Base-by-base conservation (phyloP, 2,113 vertebrate genomes). In the Dromaius novaehollandiae region DNA sequence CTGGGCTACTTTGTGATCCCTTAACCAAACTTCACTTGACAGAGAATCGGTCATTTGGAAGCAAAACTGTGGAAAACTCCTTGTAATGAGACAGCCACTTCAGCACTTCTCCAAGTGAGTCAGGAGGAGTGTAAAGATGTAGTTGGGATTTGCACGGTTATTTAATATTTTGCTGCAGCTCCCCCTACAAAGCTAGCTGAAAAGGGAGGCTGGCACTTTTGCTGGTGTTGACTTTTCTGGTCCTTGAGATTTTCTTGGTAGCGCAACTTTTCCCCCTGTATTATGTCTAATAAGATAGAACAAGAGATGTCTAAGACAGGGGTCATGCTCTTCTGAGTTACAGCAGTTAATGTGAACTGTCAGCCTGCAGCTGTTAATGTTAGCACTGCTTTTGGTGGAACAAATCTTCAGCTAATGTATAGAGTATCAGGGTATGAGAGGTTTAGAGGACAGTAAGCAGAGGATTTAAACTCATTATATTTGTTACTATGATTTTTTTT, bases 301-400 rank as follows among this genome's bases (percentile, higher is more conserved):
- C 86, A 96, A 94, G 90, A 71, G 90, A 94, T 5, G 5, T 92
- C 82, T 91, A 28, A 96, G 94, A 96, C 92, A 96, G 91, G 55
- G 92, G 91, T 95, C 94, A 93, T 7, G 79, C 82, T 95, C 82
- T 86, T 96, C 88, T 0, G 0, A 76, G 80, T 21, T 77, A 70
- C 93, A 96, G 89, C 61, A 90, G 95, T 96, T 97, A 97, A 97
- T 96, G 77, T 44, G 88, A 97, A 96, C 90, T 93, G 95, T 97
- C 96, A 97, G 95, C 86, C 77, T 89, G 89, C 96, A 97, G 95
- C 95, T 97, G 96, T 95, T 98, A 78, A 86, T 11, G 38, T 95
- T 94, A 93, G 25, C 50, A 36, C 71, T 89, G 81, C 78, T 89
- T 94, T 92, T 80, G 91, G 90, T 80, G 95, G 94, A 97, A 95